These are phyloP conservation scores for Huso huso DNA, from an alignment of 2,797 vertebrate species.

Conservation along the genomic window DNA sequence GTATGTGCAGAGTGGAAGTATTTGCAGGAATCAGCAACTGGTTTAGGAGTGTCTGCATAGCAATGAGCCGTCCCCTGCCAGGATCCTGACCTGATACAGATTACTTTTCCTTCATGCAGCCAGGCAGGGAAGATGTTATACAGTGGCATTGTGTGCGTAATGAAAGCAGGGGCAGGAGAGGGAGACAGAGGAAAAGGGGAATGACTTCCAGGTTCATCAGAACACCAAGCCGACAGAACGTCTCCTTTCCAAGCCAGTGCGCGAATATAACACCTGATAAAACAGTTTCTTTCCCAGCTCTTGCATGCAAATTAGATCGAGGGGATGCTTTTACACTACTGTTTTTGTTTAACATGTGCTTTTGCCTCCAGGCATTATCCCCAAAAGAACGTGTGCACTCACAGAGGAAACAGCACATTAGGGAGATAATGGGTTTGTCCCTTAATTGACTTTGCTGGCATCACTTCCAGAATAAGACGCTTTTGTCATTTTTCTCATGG, in stretches of 20 bases:
- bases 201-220: slow-evolving; percentile 12
- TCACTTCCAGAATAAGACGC: too few species aligned
- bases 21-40: slow-evolving; percentile 14
- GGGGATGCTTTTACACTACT: too few species aligned
- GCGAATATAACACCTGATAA: slow-evolving; percentile 14
- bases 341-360: too few species aligned
- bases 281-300: not conserved
- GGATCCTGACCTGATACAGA: not conserved
- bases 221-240: slow-evolving; percentile 7
- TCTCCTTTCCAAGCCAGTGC: slow-evolving; percentile 15
- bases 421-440: too few species aligned
- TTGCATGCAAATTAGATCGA: slow-evolving; percentile 4
- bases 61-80: slow-evolving; percentile 13
- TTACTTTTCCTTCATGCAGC: not conserved
- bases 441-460: too few species aligned
- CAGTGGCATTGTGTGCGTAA: not conserved
- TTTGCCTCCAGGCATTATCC: too few species aligned
- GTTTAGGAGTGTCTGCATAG: slow-evolving; percentile 15
- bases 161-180: not conserved
- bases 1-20: slow-evolving; percentile 14
- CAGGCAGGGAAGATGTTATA: not conserved
- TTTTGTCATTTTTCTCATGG: too few species aligned
- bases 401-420: too few species aligned
- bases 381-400: too few species aligned
- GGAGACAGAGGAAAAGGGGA: slow-evolving; percentile 10